Percentiles rank a stretch among this genome's conserved stretches.
Evolutionary conservation across 2,888 invertebrate genomes (phyloP).

Genomic region (Hirudinaria manillensis): DNA sequence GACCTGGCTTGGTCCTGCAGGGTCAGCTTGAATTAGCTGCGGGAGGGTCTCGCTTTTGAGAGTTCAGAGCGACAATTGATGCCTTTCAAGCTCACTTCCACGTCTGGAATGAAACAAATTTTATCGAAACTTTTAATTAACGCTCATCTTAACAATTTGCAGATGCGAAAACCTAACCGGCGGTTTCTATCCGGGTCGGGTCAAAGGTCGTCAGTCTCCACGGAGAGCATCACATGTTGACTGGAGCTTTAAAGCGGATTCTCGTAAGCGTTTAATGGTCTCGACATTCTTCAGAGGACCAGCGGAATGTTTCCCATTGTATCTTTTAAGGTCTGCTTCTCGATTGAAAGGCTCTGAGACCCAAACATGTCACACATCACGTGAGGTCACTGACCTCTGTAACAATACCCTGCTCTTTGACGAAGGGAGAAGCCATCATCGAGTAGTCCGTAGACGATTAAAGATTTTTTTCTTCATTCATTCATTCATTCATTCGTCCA

Average conservation of each 20-base stretch:
- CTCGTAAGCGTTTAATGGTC: neutral
- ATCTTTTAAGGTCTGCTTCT: neutral
- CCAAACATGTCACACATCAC: conserved; percentile 5
- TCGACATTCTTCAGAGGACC: neutral
- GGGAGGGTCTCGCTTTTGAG: neutral
- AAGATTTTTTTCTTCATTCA: too few species aligned
- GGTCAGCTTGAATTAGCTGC: neutral
- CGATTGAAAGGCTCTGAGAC: neutral
- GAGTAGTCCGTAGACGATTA: too few species aligned
- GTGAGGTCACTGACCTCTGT: conserved; percentile 8
- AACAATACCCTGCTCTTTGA: conserved; percentile 4
- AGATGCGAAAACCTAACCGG: neutral
- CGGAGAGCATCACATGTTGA: neutral
- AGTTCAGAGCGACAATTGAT: neutral
- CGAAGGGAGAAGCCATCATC: neutral
- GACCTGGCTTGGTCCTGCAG: neutral
- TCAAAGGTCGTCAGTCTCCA: conserved; percentile 9
- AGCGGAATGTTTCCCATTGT: neutral
- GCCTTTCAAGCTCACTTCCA: neutral
- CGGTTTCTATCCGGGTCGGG: neutral
- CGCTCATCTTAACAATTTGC: conserved; percentile 10
- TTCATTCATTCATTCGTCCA: too few species aligned
- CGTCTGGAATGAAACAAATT: neutral
- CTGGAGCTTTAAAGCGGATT: neutral
- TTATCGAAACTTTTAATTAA: conserved; percentile 3